Base-by-base conservation (phyloP, 2,797 vertebrate species). In the Mormyrops boulengeri region DNA sequence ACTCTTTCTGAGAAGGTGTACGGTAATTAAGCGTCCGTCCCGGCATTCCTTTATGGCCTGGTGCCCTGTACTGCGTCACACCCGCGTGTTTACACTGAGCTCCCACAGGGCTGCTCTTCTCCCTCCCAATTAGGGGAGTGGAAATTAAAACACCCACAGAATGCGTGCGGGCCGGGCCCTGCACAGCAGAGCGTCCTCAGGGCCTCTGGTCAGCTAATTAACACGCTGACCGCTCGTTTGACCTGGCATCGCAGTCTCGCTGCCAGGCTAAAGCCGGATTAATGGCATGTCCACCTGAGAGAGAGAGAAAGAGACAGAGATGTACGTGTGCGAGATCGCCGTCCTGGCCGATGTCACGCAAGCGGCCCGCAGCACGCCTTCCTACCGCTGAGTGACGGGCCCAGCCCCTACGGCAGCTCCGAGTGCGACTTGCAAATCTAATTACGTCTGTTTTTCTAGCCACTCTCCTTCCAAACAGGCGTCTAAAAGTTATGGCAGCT, bases 61-160 rank as follows among this genome's bases (percentile, higher is more conserved):
- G 12, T 41, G 69, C 12, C 69, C n/a, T 77, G 30, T 8, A 0
- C 34, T 93, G 92, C 93, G 94, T 94, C 93, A 92, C 91, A 93
- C 92, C 93, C 94, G 94, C 94, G 93, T 96, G 94, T 96, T 96
- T 96, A 95, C 95, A 94, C 89, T 93, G 90, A 89, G 92, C 89
- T 94, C 95, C 94, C 94, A 85, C 9, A 90, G 92, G 95, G 92
- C 87, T 92, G 91, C 90, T 93, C 90, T 91, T 92, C 93, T 94
- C 93, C 92, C 93, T 91, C 93, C 93, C 93, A 95, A 94, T 95
- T 95, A 94, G 93, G 92, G 94, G 94, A 90, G 47, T 92, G 93
- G 91, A 94, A 94, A 95, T 94, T 93, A 94, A 94, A 95, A 94
- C 92, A 92, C 91, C 94, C 93, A 93, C 90, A 93, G 93, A 94